Conservation (phyloP, 2,888 invertebrate genomes). For the Drosophila paucipuncta region DNA sequence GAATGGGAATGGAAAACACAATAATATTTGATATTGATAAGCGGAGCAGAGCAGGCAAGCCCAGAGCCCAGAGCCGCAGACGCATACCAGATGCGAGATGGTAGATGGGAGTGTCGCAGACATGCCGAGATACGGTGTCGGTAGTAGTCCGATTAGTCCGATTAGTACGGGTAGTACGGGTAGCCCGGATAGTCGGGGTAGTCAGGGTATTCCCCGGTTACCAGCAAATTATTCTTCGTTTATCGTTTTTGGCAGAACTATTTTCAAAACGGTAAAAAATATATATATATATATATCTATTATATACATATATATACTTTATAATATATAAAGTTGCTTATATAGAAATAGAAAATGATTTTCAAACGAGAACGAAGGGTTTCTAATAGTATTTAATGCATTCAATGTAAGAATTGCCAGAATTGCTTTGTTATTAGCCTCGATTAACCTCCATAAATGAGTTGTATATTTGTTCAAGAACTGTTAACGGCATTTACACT, state of each 20-base stretch:
- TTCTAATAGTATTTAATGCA: background rate
- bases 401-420: background rate
- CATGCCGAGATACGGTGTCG: constrained; percentile 4
- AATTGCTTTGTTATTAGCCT: background rate
- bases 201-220: background rate
- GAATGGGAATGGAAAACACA: constrained; percentile 56
- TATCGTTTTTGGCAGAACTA: background rate
- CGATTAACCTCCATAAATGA: background rate
- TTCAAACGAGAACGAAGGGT: background rate
- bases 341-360: background rate
- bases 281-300: too few relatives aligned
- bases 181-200: background rate
- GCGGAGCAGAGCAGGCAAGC: constrained; percentile 8
- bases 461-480: too few relatives aligned
- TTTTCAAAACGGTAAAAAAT: background rate
- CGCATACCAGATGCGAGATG: background rate
- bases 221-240: background rate
- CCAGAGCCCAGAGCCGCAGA: background rate
- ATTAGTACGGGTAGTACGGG: background rate
- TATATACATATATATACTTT: too few relatives aligned
- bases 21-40: constrained; percentile 77
- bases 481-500: too few relatives aligned
- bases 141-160: background rate
- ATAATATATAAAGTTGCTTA: background rate
- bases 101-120: constrained; percentile 2